Evolutionary conservation across 2,797 vertebrate genomes (phyloP).

Genomic region (Tragelaphus eurycerus): DNA sequence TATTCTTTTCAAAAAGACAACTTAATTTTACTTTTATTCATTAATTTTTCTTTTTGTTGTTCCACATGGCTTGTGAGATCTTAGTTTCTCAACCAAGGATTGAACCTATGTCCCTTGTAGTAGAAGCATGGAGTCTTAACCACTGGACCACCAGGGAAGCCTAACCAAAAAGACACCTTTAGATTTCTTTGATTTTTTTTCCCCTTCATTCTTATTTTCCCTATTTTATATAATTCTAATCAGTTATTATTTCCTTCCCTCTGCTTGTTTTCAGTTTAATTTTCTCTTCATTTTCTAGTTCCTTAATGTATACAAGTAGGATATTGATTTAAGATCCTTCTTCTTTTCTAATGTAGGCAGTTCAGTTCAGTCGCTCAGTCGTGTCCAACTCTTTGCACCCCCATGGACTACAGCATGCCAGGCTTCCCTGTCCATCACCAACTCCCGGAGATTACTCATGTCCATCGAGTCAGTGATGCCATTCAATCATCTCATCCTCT

Average conservation of each 20-base stretch:
- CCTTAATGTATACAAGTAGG: background rate
- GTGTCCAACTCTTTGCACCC: background rate
- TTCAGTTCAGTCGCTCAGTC: background rate
- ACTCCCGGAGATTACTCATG: background rate
- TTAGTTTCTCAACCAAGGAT: background rate
- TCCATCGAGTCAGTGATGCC: background rate
- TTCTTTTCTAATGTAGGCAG: background rate
- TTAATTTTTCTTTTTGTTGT: background rate
- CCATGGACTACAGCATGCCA: background rate
- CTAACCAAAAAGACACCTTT: background rate
- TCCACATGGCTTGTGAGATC: background rate
- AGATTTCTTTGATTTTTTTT: background rate
- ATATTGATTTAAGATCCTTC: background rate
- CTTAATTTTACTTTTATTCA: background rate
- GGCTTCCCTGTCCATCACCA: background rate
- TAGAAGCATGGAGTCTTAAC: background rate
- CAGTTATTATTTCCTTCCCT: background rate
- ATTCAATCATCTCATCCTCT: background rate
- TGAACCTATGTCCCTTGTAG: background rate
- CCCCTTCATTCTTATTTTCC: background rate
- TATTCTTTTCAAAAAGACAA: background rate
- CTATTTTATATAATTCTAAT: background rate
- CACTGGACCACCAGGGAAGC: background rate
- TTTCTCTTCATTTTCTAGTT: conserved; percentile 1
- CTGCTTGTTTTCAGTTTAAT: background rate